Percentiles rank a stretch among this genome's conserved stretches.
Evolutionary conservation across 2,113 vertebrate genomes (phyloP).

Genomic region (Tragulus kanchil): DNA sequence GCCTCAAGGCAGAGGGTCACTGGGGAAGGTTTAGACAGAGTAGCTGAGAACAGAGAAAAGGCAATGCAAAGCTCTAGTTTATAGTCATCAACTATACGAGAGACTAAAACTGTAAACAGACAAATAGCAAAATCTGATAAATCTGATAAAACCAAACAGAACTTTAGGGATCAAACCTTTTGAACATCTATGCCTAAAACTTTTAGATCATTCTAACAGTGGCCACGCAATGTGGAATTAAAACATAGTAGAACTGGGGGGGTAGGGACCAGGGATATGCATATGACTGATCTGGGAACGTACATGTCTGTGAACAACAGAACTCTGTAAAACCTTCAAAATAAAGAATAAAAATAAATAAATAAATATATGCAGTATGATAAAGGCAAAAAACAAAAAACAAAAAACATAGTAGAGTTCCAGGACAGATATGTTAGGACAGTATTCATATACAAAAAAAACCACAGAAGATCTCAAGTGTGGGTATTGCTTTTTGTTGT

Average conservation of each 20-base stretch:
- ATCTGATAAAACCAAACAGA: neutral
- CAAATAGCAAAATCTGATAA: constrained; percentile 27
- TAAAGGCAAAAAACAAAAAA: too few species aligned
- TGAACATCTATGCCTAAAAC: neutral
- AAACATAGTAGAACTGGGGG: neutral
- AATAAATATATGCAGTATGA: too few species aligned
- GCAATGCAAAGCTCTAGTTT: neutral
- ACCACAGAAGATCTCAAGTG: neutral
- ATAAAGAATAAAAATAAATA: too few species aligned
- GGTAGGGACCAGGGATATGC: neutral
- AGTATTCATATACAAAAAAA: neutral
- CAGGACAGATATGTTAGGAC: neutral
- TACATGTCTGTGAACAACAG: too few species aligned
- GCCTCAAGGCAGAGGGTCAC: neutral
- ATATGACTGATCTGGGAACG: too few species aligned
- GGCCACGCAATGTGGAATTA: neutral
- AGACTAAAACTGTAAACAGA: neutral
- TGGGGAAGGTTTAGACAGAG: neutral
- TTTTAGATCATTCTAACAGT: constrained; percentile 2
- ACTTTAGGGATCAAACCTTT: neutral
- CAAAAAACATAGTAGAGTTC: neutral
- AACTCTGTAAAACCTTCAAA: too few species aligned
- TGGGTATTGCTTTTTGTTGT: neutral
- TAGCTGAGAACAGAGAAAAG: neutral
- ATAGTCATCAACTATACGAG: neutral